A percentile compares a stretch with the other conserved stretches of the same genome.
Conservation (phyloP, 2,888 invertebrate genomes). For the Pyrrhosoma nymphula region DNA sequence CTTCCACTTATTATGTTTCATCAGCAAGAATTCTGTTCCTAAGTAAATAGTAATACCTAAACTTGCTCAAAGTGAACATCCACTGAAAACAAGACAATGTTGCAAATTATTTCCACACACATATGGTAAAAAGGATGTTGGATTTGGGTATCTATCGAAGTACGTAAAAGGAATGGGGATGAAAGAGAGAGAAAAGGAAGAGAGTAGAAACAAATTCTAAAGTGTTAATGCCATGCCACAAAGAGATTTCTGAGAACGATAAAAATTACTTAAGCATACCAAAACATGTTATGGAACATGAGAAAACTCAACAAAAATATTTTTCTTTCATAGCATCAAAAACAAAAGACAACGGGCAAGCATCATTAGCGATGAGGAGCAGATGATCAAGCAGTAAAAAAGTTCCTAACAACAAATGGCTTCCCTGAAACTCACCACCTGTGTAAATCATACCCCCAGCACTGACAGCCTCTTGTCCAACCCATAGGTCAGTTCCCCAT, state of each 20-base stretch:
- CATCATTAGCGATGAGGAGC: slow-evolving; percentile 58
- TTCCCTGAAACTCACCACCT: slow-evolving; percentile 67
- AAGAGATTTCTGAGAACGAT: slow-evolving; percentile 45
- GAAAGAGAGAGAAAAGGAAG: background rate
- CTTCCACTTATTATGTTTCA: slow-evolving; percentile 19
- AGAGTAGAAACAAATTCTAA: slow-evolving; percentile 46
- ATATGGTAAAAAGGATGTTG: background rate
- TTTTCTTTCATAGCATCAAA: slow-evolving; percentile 30
- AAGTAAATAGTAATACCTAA: slow-evolving; percentile 43
- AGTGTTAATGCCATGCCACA: slow-evolving; percentile 48
- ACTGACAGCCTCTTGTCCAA: slow-evolving; percentile 65
- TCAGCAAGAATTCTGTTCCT: slow-evolving; percentile 43
- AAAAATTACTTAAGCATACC: slow-evolving; percentile 46
- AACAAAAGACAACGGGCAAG: slow-evolving; percentile 50
- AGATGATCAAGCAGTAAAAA: slow-evolving; percentile 65
- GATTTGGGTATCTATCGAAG: background rate
- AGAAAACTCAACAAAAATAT: slow-evolving; percentile 46
- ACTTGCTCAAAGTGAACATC: slow-evolving; percentile 7
- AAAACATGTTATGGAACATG: background rate
- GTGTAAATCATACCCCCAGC: slow-evolving; percentile 64
- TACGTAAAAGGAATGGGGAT: background rate
- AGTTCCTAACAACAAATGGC: slow-evolving; percentile 58
- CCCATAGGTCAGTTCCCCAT: slow-evolving; percentile 61
- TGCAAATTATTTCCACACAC: slow-evolving; percentile 23
- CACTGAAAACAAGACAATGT: background rate